Percentiles rank a stretch among this genome's conserved stretches.
phyloP scores from a whole-genome alignment of 2,888 invertebrate species.

The Polymixis flavicincta region DNA sequence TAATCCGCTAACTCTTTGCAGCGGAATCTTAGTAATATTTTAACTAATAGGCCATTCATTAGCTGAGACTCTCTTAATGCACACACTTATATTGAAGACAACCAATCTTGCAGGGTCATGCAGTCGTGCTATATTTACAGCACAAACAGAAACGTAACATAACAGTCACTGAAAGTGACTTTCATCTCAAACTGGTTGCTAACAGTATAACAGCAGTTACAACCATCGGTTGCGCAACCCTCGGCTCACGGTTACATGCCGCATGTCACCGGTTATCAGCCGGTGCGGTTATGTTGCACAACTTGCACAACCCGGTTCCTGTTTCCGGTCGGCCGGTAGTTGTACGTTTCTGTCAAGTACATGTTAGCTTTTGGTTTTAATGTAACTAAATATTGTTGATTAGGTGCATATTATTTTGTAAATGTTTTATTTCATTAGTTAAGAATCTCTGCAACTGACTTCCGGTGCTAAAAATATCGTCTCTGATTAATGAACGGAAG shows the following conservation, averaged over 20 bases:
- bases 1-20: background rate
- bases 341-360: constrained; percentile 12
- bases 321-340: constrained; percentile 36
- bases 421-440: too few relatives aligned
- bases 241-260: constrained; percentile 28
- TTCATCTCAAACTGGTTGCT: constrained; percentile 48
- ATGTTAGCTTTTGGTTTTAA: too few relatives aligned
- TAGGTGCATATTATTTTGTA: too few relatives aligned
- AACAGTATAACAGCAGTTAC: constrained; percentile 1
- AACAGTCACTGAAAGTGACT: constrained; percentile 41
- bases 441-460: too few relatives aligned
- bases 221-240: constrained; percentile 47
- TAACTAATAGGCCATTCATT: background rate
- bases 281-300: constrained; percentile 39
- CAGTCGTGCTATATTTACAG: background rate
- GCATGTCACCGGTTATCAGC: constrained; percentile 47
- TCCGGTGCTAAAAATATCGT: too few relatives aligned
- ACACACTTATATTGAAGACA: background rate
- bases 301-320: constrained; percentile 54
- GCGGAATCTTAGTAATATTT: background rate
- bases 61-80: background rate
- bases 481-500: too few relatives aligned
- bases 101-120: background rate
- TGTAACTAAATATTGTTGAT: too few relatives aligned
- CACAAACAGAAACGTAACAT: background rate